Evolutionary conservation across 2,113 vertebrate species (phyloP), one percentile per base, ranked within the genome.

Genomic region (Nycticorax nycticorax): DNA sequence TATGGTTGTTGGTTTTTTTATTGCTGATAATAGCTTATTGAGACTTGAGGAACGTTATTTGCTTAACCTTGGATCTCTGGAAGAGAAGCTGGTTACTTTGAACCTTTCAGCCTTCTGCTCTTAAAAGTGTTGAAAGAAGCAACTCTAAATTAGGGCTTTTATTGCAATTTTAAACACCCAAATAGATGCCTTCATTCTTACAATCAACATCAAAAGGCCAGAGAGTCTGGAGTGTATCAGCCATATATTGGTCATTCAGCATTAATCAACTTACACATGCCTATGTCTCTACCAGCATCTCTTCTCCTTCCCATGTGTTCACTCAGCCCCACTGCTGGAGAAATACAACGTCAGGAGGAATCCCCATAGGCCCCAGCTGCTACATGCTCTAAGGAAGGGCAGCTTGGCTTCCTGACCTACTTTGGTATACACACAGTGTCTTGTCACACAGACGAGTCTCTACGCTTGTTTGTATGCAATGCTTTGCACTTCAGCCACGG

Each of bases 61-160:
- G 86, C 91, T 97, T 96, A 97, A 97, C 96, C 95, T 96, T 97
- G 96, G 89, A 85, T 96, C 80, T 96, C 79, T 96, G 95, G 87
- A 92, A 63, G 73, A 96, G 66, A 91, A 86, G 55, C 53, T 94
- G 84, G 47, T 92, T 91, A 90, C 96, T 97, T 97, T 97, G 94
- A 98, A 96, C 89, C 86, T 94, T 93, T 95, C 71, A 92, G 81
- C 68, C 88, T 93, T 75, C 66, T 91, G 43, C 78, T 96, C 55
- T 97, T 96, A 92, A 87, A 94, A 71, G 57, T 59, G 85, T 89
- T 95, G 93, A 96, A 93, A 95, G 74, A 85, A 96, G 52, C 63
- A 92, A 83, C 92, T 96, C 26, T 21, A 96, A 96, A 84, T 97
- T 96, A 92, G 52, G 68, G 60, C 24, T 96, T 96, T 97, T 93